Evolutionary conservation across 2,113 vertebrate genomes (phyloP).

Genomic region (Leucoraja erinaceus): DNA sequence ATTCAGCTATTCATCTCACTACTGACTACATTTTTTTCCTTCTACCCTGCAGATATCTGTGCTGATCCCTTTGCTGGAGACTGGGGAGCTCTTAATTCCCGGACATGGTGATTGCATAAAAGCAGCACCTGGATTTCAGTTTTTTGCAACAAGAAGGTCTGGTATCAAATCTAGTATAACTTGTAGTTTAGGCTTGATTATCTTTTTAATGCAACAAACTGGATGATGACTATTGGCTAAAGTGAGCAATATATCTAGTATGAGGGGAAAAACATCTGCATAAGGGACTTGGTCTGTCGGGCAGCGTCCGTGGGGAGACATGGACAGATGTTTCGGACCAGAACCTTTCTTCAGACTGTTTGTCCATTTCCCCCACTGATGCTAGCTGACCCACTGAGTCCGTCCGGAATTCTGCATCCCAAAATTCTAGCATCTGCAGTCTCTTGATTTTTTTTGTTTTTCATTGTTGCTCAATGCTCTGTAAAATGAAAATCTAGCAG

Average conservation of each 20-base stretch:
- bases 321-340: too few relatives aligned
- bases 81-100: slow-evolving; percentile 80
- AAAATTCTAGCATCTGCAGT: too few relatives aligned
- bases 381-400: too few relatives aligned
- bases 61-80: slow-evolving; percentile 88
- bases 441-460: too few relatives aligned
- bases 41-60: slow-evolving; percentile 71
- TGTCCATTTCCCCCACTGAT: too few relatives aligned
- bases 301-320: too few relatives aligned
- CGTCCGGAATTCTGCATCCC: too few relatives aligned
- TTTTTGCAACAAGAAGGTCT: slow-evolving; percentile 94
- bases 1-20: not conserved
- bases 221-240: not conserved
- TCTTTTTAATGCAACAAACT: not conserved
- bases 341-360: too few relatives aligned
- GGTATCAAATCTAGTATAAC: not conserved
- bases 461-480: not conserved
- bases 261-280: not conserved
- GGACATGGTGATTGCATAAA: slow-evolving; percentile 83
- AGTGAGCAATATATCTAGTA: not conserved
- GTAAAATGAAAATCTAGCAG: not conserved
- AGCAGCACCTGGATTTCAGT: slow-evolving; percentile 83
- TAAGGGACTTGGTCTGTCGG: too few relatives aligned
- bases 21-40: not conserved
- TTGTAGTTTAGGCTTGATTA: not conserved